A percentile compares a stretch with the other conserved stretches of the same genome.
phyloP scores from a whole-genome alignment of 1,140 invertebrate species.

The Drosophila melanogaster region DNA sequence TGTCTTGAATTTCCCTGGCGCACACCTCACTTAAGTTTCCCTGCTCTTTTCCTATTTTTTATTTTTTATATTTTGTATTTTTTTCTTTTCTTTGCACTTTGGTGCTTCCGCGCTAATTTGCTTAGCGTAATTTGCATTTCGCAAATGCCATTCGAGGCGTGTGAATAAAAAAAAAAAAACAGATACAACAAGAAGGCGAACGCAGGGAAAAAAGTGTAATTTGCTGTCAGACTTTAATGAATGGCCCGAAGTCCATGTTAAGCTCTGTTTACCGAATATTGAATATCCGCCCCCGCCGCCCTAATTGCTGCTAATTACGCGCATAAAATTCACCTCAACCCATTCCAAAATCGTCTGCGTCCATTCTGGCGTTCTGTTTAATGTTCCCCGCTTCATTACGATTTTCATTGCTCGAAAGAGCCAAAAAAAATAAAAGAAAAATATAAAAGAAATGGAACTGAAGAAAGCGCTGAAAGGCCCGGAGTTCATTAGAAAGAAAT shows the following conservation, averaged over 20 bases:
- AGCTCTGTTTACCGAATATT: conserved; percentile 62
- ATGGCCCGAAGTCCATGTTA: conserved; percentile 47
- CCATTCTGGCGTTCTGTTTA: conserved; percentile 64
- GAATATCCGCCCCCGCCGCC: conserved; percentile 29
- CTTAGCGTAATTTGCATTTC: conserved; percentile 79
- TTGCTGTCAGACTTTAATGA: conserved; percentile 49
- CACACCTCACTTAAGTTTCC: conserved; percentile 12
- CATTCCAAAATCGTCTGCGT: conserved; percentile 26
- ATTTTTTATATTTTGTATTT: conserved; percentile 17
- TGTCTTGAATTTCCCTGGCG: conserved; percentile 63
- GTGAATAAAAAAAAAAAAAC: conserved; percentile 50
- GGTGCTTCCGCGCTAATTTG: conserved; percentile 76
- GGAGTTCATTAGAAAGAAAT: conserved; percentile 42
- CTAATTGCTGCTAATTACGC: conserved; percentile 76
- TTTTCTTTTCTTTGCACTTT: conserved; percentile 63
- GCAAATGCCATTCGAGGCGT: conserved; percentile 69
- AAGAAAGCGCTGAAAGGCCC: conserved; percentile 5
- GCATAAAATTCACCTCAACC: conserved; percentile 54
- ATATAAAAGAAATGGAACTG: neutral
- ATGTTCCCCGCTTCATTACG: conserved; percentile 73
- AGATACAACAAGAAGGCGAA: conserved; percentile 4
- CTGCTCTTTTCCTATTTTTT: neutral
- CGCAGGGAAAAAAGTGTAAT: conserved; percentile 22
- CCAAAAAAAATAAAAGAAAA: neutral
- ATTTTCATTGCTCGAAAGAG: conserved; percentile 62